Conservation (phyloP, 2,888 invertebrate species). For the Drosophila subquinaria region DNA sequence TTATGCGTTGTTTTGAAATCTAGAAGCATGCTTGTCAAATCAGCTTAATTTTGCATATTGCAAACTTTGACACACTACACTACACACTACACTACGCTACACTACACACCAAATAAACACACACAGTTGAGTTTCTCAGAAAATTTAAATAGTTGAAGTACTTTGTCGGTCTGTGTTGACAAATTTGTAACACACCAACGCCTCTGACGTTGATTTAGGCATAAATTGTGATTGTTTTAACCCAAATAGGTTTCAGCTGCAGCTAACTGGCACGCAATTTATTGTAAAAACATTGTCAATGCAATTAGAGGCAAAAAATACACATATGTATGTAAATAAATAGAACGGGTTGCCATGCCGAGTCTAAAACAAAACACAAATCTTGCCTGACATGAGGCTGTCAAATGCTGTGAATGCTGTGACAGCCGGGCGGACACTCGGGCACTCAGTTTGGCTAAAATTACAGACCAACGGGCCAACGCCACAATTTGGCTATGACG, state of each 20-base stretch:
- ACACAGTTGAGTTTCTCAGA: conserved; percentile 13
- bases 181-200: conserved; percentile 80
- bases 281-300: conserved; percentile 81
- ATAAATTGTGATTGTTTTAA: conserved; percentile 77
- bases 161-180: conserved; percentile 48
- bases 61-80: conserved; percentile 11
- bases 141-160: conserved; percentile 22
- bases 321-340: conserved; percentile 11
- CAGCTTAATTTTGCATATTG: conserved; percentile 54
- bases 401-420: conserved; percentile 65
- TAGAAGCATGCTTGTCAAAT: conserved; percentile 69
- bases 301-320: conserved; percentile 66
- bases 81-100: neutral
- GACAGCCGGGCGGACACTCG: conserved; percentile 50
- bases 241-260: conserved; percentile 64
- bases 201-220: conserved; percentile 69
- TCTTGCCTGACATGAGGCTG: conserved; percentile 68
- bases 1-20: conserved; percentile 2
- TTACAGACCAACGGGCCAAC: conserved; percentile 64
- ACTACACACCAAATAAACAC: neutral
- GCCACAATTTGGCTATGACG: conserved; percentile 58
- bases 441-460: conserved; percentile 65
- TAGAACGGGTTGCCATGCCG: conserved; percentile 5
- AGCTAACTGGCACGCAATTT: conserved; percentile 72
- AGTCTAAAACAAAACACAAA: conserved; percentile 45